A percentile compares a stretch with the other conserved stretches of the same genome.
These are phyloP conservation scores for Periphyllus acericola DNA, from an alignment of 2,888 invertebrate genomes.

Conservation along the genomic window DNA sequence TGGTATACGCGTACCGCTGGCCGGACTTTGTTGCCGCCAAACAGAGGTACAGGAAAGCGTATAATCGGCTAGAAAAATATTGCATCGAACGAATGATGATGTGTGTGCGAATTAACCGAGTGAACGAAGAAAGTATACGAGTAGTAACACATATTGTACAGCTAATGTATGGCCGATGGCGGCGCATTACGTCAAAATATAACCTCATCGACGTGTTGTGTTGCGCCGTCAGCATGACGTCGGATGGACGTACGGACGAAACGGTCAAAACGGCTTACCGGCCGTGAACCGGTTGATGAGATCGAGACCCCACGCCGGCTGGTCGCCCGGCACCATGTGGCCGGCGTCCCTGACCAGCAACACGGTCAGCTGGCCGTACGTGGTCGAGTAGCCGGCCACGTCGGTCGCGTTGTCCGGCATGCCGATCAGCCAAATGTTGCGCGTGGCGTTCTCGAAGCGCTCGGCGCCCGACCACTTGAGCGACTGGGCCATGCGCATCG, in stretches of 20 bases:
- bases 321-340: slow-evolving; percentile 57
- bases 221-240: too few species aligned
- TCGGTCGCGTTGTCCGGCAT: not conserved
- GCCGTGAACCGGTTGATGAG: slow-evolving; percentile 48
- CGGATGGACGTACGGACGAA: too few species aligned
- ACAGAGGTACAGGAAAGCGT: too few species aligned
- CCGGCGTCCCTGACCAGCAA: slow-evolving; percentile 53
- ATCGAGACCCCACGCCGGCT: slow-evolving; percentile 43
- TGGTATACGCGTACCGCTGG: too few species aligned
- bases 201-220: too few species aligned
- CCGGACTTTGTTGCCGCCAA: too few species aligned
- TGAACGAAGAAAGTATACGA: not conserved
- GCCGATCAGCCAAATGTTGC: slow-evolving; percentile 23
- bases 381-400: slow-evolving; percentile 51
- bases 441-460: slow-evolving; percentile 36
- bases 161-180: too few species aligned
- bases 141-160: not conserved
- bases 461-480: slow-evolving; percentile 41
- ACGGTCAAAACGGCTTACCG: slow-evolving; percentile 36
- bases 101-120: not conserved
- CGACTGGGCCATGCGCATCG: slow-evolving; percentile 36
- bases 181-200: too few species aligned
- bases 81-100: not conserved
- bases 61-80: too few species aligned
- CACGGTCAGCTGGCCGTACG: slow-evolving; percentile 44